Base-by-base conservation (phyloP, 2,797 vertebrate species). In the Lacerta viridis region DNA sequence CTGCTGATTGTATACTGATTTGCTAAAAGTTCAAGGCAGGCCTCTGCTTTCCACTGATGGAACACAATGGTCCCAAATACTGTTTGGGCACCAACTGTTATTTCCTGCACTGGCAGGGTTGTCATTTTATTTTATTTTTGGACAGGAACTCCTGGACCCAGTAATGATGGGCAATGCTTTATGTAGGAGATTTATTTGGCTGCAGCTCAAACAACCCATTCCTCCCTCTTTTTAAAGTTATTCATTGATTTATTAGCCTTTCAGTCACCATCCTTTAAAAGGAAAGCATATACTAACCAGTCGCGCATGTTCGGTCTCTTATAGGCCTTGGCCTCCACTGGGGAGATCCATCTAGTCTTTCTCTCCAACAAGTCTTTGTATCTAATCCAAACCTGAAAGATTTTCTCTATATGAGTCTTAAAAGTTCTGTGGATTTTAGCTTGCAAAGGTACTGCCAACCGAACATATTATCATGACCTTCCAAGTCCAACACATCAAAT, bases 141-240 rank as follows among this genome's bases (percentile, higher is more conserved):
- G 85, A 43, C 76, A 86, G n/a, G n/a, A 55, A 55, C 59, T 86
- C n/a, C 43, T 33, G n/a, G 69, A 55, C 85, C n/a, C 43, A 10
- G 7, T 59, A 80, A 33, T 29, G 36, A 61, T 2, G 13, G 78
- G 66, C 8, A 13, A 69, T 50, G 59, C 86, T 89, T 69, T 77
- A 82, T 80, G 29, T 77, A 83, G 80, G 41, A n/a, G 41, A n/a
- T n/a, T 89, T 80, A 77, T 75, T 29, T 92, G 89, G 89, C 88
- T 88, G 23, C 68, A 66, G 29, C 23, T 77, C 92, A 86, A 79
- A 25, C 41, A 43, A 92, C 27, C 90, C 87, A 91, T 90, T 93
- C 91, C 88, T 90, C 74, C 85, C 88, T 64, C 83, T 75, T 74
- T 77, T 72, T n/a, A n/a, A 87, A 77, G 74, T 86, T 85, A 89